Evolutionary conservation across 23 tunicate species (phyloP).

Genomic region (Trididemnum clinides): DNA sequence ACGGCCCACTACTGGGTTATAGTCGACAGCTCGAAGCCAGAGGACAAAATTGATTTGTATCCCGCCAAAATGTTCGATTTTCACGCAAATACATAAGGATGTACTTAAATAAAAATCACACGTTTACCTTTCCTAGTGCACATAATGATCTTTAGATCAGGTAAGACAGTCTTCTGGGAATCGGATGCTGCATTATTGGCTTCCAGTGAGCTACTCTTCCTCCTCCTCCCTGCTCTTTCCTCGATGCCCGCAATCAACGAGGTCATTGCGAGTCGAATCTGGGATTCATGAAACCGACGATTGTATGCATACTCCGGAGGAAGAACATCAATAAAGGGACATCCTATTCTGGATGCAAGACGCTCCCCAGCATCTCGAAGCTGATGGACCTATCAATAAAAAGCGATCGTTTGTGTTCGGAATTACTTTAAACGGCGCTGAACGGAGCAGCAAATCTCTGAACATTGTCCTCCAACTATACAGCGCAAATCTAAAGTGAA

Average conservation of each 20-base stretch:
- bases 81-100: no score
- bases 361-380: constrained; percentile 84
- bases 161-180: neutral
- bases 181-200: neutral
- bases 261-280: constrained; percentile 65
- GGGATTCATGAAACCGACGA: constrained; percentile 87
- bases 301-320: constrained; percentile 87
- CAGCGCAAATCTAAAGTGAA: no score
- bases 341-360: constrained; percentile 72
- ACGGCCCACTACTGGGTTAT: no score
- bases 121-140: constrained; percentile 82
- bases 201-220: constrained; percentile 27
- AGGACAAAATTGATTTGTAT: no score
- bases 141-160: constrained; percentile 78
- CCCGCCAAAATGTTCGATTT: no score
- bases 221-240: constrained; percentile 68
- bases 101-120: neutral
- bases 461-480: no score
- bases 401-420: no score
- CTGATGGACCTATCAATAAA: constrained; percentile 50
- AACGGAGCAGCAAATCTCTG: no score
- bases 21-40: no score
- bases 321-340: constrained; percentile 86
- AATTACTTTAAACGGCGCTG: no score
- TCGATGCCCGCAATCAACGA: constrained; percentile 80